phyloP scores from a whole-genome alignment of 2,113 vertebrate species.

The Planiliza haematocheilus region DNA sequence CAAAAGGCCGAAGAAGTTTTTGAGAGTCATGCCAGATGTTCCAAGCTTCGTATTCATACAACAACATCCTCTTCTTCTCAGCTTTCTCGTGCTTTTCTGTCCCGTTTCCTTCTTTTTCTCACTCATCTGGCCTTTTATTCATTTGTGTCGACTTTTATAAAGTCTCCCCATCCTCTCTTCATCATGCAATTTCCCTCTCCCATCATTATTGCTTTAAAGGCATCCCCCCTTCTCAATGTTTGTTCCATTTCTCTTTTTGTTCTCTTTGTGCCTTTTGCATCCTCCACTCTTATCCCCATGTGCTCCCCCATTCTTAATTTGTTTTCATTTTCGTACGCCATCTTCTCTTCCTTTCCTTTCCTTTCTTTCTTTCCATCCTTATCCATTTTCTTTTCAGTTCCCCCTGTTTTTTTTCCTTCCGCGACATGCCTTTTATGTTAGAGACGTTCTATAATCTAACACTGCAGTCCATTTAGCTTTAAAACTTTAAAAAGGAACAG shows the following conservation, averaged over 20 bases:
- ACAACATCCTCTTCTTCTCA: slow-evolving; percentile 51
- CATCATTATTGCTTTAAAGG: slow-evolving; percentile 19
- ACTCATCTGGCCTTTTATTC: slow-evolving; percentile 56
- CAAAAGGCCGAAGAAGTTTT: slow-evolving; percentile 65
- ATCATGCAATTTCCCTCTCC: slow-evolving; percentile 12
- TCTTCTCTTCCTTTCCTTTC: slow-evolving; percentile 27
- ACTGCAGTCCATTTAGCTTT: slow-evolving; percentile 48
- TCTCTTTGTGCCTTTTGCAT: slow-evolving; percentile 30
- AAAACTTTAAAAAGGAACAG: slow-evolving; percentile 30
- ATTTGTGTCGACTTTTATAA: slow-evolving; percentile 11
- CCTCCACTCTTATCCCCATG: slow-evolving; percentile 18
- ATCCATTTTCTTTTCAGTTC: slow-evolving; percentile 11
- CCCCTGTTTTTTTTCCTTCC: background rate
- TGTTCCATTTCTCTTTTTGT: slow-evolving; percentile 34
- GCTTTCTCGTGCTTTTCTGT: slow-evolving; percentile 30
- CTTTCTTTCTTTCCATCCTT: slow-evolving; percentile 4
- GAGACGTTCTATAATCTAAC: slow-evolving; percentile 7
- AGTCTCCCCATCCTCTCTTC: slow-evolving; percentile 7
- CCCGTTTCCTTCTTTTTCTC: slow-evolving; percentile 28
- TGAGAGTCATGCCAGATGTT: slow-evolving; percentile 80
- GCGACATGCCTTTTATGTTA: slow-evolving; percentile 14
- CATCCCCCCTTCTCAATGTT: background rate
- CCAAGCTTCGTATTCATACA: slow-evolving; percentile 49
- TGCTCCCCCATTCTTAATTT: slow-evolving; percentile 26
- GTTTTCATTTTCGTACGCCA: slow-evolving; percentile 29